Evolutionary conservation across 2,797 vertebrate genomes (phyloP).

Genomic region (Triplophysa yarkandensis): DNA sequence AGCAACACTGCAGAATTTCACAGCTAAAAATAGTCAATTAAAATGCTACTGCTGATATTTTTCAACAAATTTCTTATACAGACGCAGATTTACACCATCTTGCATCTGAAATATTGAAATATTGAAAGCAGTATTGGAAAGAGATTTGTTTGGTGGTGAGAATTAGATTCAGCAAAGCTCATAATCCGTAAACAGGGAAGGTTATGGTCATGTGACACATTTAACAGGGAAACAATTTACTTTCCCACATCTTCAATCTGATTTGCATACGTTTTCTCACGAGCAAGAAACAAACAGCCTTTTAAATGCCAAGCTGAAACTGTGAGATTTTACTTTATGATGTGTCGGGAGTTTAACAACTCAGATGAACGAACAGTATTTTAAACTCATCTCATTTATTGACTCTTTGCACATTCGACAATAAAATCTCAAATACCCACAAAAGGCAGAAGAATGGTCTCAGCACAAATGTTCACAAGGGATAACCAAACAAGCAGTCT

Average conservation of each 20-base stretch:
- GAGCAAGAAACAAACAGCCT: slow-evolving; percentile 25
- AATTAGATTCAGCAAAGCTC: slow-evolving; percentile 45
- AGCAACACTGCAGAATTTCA: slow-evolving; percentile 67
- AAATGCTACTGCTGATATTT: slow-evolving; percentile 62
- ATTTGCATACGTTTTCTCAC: slow-evolving; percentile 32
- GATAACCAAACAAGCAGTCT: slow-evolving; percentile 62
- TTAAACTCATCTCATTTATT: slow-evolving; percentile 72
- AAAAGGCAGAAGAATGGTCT: slow-evolving; percentile 68
- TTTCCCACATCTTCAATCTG: slow-evolving; percentile 15
- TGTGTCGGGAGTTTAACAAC: slow-evolving; percentile 44
- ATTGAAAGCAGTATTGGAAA: slow-evolving; percentile 6
- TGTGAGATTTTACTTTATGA: neutral
- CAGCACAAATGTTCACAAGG: slow-evolving; percentile 67
- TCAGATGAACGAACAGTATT: slow-evolving; percentile 52
- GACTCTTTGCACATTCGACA: slow-evolving; percentile 75
- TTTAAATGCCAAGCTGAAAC: neutral
- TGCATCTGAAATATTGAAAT: slow-evolving; percentile 31
- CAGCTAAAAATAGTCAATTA: slow-evolving; percentile 73
- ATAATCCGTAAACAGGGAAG: slow-evolving; percentile 40
- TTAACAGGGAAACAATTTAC: slow-evolving; percentile 20
- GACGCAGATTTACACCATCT: slow-evolving; percentile 38
- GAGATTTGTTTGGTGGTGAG: slow-evolving; percentile 35
- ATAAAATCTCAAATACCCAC: slow-evolving; percentile 66
- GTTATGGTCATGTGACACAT: slow-evolving; percentile 22
- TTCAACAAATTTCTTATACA: slow-evolving; percentile 59